These are phyloP conservation scores for Tholera decimalis DNA, from an alignment of 2,888 invertebrate genomes.

Conservation along the genomic window DNA sequence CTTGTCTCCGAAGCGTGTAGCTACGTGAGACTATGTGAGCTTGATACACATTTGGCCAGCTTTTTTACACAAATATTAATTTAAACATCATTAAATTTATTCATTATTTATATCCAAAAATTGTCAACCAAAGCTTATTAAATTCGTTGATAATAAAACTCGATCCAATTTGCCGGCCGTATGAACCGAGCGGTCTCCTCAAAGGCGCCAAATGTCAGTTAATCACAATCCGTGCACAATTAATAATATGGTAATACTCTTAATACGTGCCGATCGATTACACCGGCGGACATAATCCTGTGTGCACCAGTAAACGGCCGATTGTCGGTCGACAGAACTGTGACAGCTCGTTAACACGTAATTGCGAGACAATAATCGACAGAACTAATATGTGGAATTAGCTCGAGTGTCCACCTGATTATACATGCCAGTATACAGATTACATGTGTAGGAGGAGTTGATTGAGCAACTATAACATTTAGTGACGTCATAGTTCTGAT, in stretches of 20 bases:
- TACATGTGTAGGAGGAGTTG: slow-evolving; percentile 30
- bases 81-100: too few relatives aligned
- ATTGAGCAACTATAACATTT: slow-evolving; percentile 41
- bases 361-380: slow-evolving; percentile 66
- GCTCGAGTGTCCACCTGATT: slow-evolving; percentile 53
- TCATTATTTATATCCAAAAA: too few relatives aligned
- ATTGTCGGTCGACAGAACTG: slow-evolving; percentile 49
- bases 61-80: too few relatives aligned
- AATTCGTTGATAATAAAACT: background rate
- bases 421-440: slow-evolving; percentile 39
- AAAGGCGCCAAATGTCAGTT: slow-evolving; percentile 45
- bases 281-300: slow-evolving; percentile 62
- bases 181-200: slow-evolving; percentile 27
- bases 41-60: too few relatives aligned
- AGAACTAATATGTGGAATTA: slow-evolving; percentile 62
- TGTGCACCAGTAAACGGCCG: slow-evolving; percentile 50
- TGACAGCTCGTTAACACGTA: slow-evolving; percentile 66
- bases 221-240: slow-evolving; percentile 40
- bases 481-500: slow-evolving; percentile 41
- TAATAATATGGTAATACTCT: slow-evolving; percentile 55
- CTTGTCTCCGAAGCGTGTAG: too few relatives aligned
- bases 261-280: slow-evolving; percentile 50
- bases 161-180: slow-evolving; percentile 24
- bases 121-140: background rate
- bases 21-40: too few relatives aligned